Base-by-base conservation (phyloP, 2,113 vertebrate species). In the Hyla sarda region DNA sequence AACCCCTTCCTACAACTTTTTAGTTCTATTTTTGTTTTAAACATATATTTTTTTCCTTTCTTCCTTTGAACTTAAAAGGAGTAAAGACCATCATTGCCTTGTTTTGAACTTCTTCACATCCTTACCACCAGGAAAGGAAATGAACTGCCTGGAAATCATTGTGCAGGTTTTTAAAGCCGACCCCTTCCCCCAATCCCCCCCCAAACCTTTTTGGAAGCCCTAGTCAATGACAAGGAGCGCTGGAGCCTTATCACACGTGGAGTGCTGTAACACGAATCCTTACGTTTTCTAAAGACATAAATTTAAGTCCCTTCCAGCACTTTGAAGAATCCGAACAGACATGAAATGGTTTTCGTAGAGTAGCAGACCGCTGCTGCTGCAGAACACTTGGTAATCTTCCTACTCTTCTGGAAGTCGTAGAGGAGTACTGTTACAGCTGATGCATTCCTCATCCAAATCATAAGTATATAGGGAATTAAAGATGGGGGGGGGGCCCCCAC, bases 81-180 rank as follows among this genome's bases (percentile, higher is more conserved):
- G 95, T 93, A 89, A 91, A 94, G 93, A 94, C 93, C 94, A 90
- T 93, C 93, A 92, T 93, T 94, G 94, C 94, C 95, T 94, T 87
- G 77, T 80, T n/a, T 56, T 81, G 65, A 81, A 58, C 93, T 94
- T 93, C 8, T 92, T 94, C 94, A 96, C 93, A 67, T 92, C n/a
- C 25, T 72, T 94, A 94, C 95, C 95, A 90, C 94, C 93, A 93
- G 19, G 78, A 81, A 92, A 92, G 93, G 93, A 92, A 32, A 92
- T 90, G 8, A 92, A 93, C 91, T 91, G 89, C 11, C 92, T 94
- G 93, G 93, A 95, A 94, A 91, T 58, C 12, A 13, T 6, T 60
- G 8, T 74, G 21, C 16, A 30, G 52, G 32, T 37, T 84, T 84
- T 75, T 84, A 21, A 75, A 41, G 28, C n/a, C 4, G 4, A 47